Percentiles rank a stretch among this genome's conserved stretches.
phyloP scores from a whole-genome alignment of 2,888 invertebrate species.

The Osmoderma eremita region DNA sequence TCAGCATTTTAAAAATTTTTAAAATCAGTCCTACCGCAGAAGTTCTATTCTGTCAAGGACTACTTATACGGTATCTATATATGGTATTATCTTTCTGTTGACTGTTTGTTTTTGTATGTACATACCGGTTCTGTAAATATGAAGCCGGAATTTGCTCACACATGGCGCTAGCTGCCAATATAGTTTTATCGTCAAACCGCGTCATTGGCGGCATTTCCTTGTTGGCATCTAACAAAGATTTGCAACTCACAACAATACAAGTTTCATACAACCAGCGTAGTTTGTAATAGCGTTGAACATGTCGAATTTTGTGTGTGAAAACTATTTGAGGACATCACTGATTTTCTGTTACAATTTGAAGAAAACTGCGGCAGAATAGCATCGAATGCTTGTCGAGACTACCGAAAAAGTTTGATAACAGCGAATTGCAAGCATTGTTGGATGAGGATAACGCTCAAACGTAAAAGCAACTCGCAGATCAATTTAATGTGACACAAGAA shows the following conservation, averaged over 20 bases:
- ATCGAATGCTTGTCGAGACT: constrained; percentile 5
- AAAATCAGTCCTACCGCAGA: no score
- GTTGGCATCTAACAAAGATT: no score
- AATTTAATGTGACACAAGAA: constrained; percentile 45
- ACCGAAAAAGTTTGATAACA: not conserved
- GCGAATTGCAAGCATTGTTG: not conserved
- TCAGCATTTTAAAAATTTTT: no score
- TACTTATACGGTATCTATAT: no score
- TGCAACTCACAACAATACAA: not conserved
- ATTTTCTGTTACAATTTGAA: constrained; percentile 28
- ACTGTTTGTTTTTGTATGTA: no score
- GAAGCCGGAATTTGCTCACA: not conserved
- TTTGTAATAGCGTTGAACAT: not conserved
- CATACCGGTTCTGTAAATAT: no score
- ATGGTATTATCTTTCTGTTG: no score
- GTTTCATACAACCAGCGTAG: not conserved
- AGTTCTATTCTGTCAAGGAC: no score
- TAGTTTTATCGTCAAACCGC: not conserved
- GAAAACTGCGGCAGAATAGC: constrained; percentile 9
- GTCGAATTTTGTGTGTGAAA: constrained; percentile 30
- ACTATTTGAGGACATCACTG: constrained; percentile 27
- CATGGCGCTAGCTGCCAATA: not conserved
- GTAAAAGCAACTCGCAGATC: constrained; percentile 28
- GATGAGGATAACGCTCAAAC: not conserved
- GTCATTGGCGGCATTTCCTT: not conserved